Base-by-base conservation (phyloP, 2,797 vertebrate species). In the Ara ararauna region DNA sequence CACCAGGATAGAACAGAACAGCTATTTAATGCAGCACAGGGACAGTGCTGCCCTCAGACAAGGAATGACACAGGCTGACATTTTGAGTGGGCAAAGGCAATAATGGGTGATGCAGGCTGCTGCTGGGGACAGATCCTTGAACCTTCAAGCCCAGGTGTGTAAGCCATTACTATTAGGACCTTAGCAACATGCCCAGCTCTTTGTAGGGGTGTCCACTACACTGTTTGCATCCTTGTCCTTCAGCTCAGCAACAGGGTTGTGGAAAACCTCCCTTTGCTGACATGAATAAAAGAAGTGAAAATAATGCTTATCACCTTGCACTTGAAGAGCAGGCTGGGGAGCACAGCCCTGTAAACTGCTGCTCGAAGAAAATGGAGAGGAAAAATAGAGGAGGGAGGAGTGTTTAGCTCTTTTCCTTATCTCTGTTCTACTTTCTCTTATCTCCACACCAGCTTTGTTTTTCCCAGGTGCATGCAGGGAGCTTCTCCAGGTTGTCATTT, bases 391-490 rank as follows among this genome's bases (percentile, higher is more conserved):
- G 21, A 68, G 56, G 20, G 44, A 77, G 36, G 60, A 53, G 29
- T 34, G 5, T 83, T 90, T 32, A 34, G 3, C 47, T 53, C 73
- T 47, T 81, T 23, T 38, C 21, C 73, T 96, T 89, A 81, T 94
- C 91, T 40, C 64, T 19, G 11, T 27, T 75, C 71, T 45, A 54
- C 50, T 53, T 70, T 38, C 51, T 51, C 64, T 89, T 93, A 89
- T 94, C 77, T 90, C 48, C 40, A 9, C 26, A 22, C 36, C 17
- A 11, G 72, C 81, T 90, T 96, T 92, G 81, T 75, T 95, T 94
- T 94, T 94, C 93, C 87, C 38, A 62, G 73, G 73, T 80, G 58
- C 44, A 11, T 42, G 30, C 44, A 60, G 77, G 61, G 36, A 75
- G 54, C 45, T 89, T 47, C 83, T 68, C n/a, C 67, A 30, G 32